Percentiles rank a stretch among this genome's conserved stretches.
Conservation (phyloP, 2,113 vertebrate species). For the Brachyistius frenatus region DNA sequence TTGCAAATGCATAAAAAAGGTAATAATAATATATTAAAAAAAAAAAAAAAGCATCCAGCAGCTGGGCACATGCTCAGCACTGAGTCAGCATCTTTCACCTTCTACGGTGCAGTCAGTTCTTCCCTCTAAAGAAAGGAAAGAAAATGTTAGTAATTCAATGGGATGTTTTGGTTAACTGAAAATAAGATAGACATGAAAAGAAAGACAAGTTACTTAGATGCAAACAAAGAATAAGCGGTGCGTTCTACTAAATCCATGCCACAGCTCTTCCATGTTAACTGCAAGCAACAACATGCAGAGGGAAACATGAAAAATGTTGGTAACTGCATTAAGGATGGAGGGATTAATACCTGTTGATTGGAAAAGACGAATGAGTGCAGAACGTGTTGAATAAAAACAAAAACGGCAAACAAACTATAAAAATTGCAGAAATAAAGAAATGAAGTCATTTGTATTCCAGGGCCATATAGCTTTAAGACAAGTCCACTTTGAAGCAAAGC, state of each 20-base stretch:
- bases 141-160: background rate
- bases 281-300: conserved; percentile 68
- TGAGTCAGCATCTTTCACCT: conserved; percentile 72
- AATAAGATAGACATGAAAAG: background rate
- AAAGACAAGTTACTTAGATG: background rate
- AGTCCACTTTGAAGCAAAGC: background rate
- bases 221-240: conserved; percentile 14
- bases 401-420: conserved; percentile 19
- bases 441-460: conserved; percentile 63
- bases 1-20: conserved; percentile 35
- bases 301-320: conserved; percentile 18
- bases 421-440: conserved; percentile 46
- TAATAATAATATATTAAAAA: conserved; percentile 52
- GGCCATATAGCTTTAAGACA: conserved; percentile 37
- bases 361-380: conserved; percentile 26
- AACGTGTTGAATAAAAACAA: conserved; percentile 1
- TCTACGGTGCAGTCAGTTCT: conserved; percentile 63
- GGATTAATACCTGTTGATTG: background rate
- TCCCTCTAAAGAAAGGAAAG: conserved; percentile 62
- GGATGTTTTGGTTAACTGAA: background rate
- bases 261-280: conserved; percentile 33
- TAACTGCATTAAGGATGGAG: conserved; percentile 33
- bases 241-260: conserved; percentile 42
- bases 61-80: conserved; percentile 24
- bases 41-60: conserved; percentile 40